Evolutionary conservation across 2,888 invertebrate genomes (phyloP).

Genomic region (Helleia helle): DNA sequence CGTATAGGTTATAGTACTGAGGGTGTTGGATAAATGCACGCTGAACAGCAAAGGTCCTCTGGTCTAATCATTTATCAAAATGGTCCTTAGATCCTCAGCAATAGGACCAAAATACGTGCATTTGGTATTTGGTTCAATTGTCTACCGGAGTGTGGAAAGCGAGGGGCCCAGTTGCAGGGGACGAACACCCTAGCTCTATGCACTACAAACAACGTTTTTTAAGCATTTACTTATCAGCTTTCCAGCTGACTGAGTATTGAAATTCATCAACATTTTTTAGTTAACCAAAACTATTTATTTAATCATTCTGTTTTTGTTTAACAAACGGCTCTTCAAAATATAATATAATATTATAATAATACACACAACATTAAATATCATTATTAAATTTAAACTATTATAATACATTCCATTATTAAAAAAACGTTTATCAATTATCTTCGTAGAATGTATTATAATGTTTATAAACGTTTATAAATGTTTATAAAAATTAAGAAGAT

Average conservation of each 20-base stretch:
- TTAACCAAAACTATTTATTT: too few relatives aligned
- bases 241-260: slow-evolving; percentile 33
- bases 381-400: too few relatives aligned
- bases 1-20: slow-evolving; percentile 58
- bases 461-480: too few relatives aligned
- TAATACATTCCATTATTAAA: too few relatives aligned
- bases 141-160: slow-evolving; percentile 51
- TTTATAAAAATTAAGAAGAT: too few relatives aligned
- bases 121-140: slow-evolving; percentile 33
- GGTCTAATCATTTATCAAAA: slow-evolving; percentile 25
- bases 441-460: too few relatives aligned
- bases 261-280: slow-evolving; percentile 2
- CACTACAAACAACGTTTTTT: slow-evolving; percentile 42
- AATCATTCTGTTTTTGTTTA: too few relatives aligned
- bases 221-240: slow-evolving; percentile 43
- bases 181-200: slow-evolving; percentile 40
- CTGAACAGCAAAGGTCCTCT: slow-evolving; percentile 21
- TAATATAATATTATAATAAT: too few relatives aligned
- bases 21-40: slow-evolving; percentile 64
- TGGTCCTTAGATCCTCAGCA: slow-evolving; percentile 30
- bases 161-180: slow-evolving; percentile 58
- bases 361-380: too few relatives aligned
- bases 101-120: slow-evolving; percentile 28
- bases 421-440: too few relatives aligned
- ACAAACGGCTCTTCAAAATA: too few relatives aligned